Percentiles rank a stretch among this genome's conserved stretches.
Evolutionary conservation across 1,140 invertebrate genomes (phyloP).

Genomic region (Elymnias hypermnestra): DNA sequence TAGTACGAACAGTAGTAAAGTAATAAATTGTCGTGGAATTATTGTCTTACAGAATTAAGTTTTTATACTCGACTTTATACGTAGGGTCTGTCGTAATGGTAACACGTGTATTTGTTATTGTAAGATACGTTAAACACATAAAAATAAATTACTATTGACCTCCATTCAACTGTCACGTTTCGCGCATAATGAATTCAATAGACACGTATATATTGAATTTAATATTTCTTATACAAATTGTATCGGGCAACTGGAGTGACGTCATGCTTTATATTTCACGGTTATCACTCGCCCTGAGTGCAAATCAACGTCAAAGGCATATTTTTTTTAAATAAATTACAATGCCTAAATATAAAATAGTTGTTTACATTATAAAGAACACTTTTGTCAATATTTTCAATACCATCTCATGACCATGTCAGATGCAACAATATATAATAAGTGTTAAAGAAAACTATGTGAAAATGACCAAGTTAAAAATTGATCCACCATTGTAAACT

Average conservation of each 20-base stretch:
- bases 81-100: too few species aligned
- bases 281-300: not conserved
- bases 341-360: not conserved
- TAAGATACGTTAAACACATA: not conserved
- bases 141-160: not conserved
- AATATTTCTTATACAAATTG: not conserved
- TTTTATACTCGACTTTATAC: too few species aligned
- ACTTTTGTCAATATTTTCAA: too few species aligned
- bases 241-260: not conserved
- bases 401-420: too few species aligned
- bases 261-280: not conserved
- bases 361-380: too few species aligned
- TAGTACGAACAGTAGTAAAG: too few species aligned
- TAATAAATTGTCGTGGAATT: too few species aligned
- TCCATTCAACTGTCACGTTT: not conserved
- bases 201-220: not conserved
- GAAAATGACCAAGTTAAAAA: too few species aligned
- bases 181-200: not conserved
- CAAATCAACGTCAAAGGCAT: not conserved
- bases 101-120: conserved; percentile 1
- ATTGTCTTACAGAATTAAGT: too few species aligned
- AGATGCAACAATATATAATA: too few species aligned
- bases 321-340: not conserved
- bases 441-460: too few species aligned
- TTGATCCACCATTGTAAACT: too few species aligned